Conservation (phyloP, 2,797 vertebrate genomes). For the Melanotaenia boesemani region DNA sequence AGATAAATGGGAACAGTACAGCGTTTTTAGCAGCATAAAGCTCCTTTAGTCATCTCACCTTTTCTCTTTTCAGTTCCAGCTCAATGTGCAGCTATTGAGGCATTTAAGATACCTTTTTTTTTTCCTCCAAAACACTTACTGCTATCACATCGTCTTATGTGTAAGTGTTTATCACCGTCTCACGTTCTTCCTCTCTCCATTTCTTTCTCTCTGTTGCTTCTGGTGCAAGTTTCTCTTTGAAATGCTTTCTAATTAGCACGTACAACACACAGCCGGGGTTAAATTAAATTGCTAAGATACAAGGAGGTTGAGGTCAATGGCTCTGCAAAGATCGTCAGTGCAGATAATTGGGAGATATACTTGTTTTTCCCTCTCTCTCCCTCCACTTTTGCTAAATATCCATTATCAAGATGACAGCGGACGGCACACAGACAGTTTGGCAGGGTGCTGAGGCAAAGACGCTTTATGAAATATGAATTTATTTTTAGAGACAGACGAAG, state of each 20-base stretch:
- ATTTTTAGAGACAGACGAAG: constrained; percentile 72
- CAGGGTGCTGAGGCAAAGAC: constrained; percentile 46
- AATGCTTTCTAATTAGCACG: constrained; percentile 82
- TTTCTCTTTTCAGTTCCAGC: constrained; percentile 28
- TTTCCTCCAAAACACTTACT: constrained; percentile 49
- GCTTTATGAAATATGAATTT: constrained; percentile 67
- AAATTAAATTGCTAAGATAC: constrained; percentile 84
- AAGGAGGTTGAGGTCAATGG: constrained; percentile 81
- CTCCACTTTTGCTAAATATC: constrained; percentile 67
- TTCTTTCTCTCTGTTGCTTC: constrained; percentile 29
- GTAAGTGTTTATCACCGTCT: constrained; percentile 54
- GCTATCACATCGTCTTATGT: constrained; percentile 63
- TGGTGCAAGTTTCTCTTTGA: constrained; percentile 75
- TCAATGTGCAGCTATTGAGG: constrained; percentile 24
- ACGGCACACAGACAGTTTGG: constrained; percentile 54
- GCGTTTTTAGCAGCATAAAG: not conserved
- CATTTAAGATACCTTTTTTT: constrained; percentile 24
- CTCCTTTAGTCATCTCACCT: constrained; percentile 5
- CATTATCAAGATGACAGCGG: constrained; percentile 80
- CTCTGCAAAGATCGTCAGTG: constrained; percentile 76
- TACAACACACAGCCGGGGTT: constrained; percentile 76
- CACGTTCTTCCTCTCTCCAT: constrained; percentile 23
- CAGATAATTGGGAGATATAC: constrained; percentile 80
- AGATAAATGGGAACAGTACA: not conserved
- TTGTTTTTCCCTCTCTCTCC: constrained; percentile 1